A percentile compares a stretch with the other conserved stretches of the same genome.
phyloP scores from a whole-genome alignment of 1,140 invertebrate species.

The Aphelinus certus region DNA sequence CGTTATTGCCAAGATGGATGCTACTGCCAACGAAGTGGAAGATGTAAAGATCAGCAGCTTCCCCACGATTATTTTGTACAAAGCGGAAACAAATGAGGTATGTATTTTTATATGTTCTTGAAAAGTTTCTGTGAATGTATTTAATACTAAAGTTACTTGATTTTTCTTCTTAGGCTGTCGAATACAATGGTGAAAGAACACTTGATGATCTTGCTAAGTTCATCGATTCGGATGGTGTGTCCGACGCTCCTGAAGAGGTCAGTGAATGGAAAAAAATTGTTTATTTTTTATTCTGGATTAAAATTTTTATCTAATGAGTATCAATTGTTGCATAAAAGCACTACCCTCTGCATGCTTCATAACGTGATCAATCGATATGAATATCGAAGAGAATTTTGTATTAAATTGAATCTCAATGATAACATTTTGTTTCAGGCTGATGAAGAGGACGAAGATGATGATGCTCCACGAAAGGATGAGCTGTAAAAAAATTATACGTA shows the following conservation, averaged over 20 bases:
- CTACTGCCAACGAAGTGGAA: slow-evolving; percentile 96
- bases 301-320: no score
- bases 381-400: no score
- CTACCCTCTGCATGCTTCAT: no score
- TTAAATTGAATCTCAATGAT: no score
- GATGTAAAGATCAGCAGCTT: slow-evolving; percentile 94
- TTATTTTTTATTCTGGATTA: no score
- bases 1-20: slow-evolving; percentile 98
- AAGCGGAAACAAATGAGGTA: slow-evolving; percentile 91
- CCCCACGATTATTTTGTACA: slow-evolving; percentile 97
- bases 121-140: not conserved
- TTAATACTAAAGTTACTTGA: slow-evolving; percentile 11
- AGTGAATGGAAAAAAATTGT: slow-evolving; percentile 32
- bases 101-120: slow-evolving; percentile 36
- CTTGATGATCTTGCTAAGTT: slow-evolving; percentile 93
- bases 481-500: slow-evolving; percentile 65
- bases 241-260: slow-evolving; percentile 73
- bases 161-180: slow-evolving; percentile 73
- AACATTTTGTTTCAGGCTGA: slow-evolving; percentile 58
- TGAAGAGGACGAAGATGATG: slow-evolving; percentile 74
- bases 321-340: no score
- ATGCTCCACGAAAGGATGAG: slow-evolving; percentile 74
- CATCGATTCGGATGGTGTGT: slow-evolving; percentile 81
- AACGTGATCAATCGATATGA: no score
- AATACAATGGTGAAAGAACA: slow-evolving; percentile 95